A percentile compares a stretch with the other conserved stretches of the same genome.
Evolutionary conservation across 2,797 vertebrate genomes (phyloP).

Genomic region (Discoglossus pictus): DNA sequence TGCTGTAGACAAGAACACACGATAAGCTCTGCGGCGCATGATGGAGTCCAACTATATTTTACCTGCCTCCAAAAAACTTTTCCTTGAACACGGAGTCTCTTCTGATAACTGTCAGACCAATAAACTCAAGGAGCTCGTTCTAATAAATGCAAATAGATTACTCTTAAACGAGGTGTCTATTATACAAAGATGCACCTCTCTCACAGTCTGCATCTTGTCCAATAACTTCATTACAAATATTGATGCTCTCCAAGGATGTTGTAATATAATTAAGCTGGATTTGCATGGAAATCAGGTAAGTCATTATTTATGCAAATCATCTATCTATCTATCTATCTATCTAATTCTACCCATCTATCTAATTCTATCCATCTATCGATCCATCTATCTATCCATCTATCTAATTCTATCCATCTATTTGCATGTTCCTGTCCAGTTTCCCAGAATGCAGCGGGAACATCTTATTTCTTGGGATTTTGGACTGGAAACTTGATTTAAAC

Average conservation of each 20-base stretch:
- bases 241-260: slow-evolving; percentile 59
- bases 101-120: slow-evolving; percentile 42
- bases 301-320: background rate
- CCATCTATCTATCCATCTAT: too few relatives aligned
- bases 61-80: slow-evolving; percentile 48
- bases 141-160: slow-evolving; percentile 57
- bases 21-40: too few relatives aligned
- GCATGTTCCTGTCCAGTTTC: too few relatives aligned
- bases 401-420: too few relatives aligned
- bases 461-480: too few relatives aligned
- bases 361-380: too few relatives aligned
- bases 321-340: too few relatives aligned
- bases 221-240: slow-evolving; percentile 67
- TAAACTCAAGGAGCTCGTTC: slow-evolving; percentile 55
- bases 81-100: slow-evolving; percentile 51
- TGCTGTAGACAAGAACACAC: too few relatives aligned
- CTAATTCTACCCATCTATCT: too few relatives aligned
- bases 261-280: slow-evolving; percentile 69
- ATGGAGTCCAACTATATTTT: slow-evolving; percentile 50
- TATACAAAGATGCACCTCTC: slow-evolving; percentile 58
- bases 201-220: slow-evolving; percentile 64
- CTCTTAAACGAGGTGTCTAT: slow-evolving; percentile 57
- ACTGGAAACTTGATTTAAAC: too few relatives aligned
- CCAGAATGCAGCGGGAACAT: too few relatives aligned
- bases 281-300: slow-evolving; percentile 68